Base-by-base conservation (phyloP, 2,797 vertebrate genomes). In the Okamejei kenojei region DNA sequence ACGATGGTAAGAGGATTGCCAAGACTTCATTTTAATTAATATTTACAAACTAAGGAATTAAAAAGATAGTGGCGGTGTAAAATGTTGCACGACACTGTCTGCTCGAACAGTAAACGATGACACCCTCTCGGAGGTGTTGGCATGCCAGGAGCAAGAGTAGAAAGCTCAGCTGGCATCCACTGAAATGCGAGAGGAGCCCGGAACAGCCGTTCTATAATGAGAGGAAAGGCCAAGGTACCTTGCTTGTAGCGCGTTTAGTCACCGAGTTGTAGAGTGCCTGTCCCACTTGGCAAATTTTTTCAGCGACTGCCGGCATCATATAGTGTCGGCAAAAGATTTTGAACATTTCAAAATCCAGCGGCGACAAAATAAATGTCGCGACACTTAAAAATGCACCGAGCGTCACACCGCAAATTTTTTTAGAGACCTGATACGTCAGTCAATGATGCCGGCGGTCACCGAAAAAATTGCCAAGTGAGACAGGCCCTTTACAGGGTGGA, bases 1-100 rank as follows among this genome's bases (percentile, higher is more conserved):
- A 98, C 98, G 98, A 99, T 99, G 98, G 98, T 99, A 98, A 98
- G 97, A 98, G 99, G 98, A 99, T 99, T 76, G 71, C 90, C 38
- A 76, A 92, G 35, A 76, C 21, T 58, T 92, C 68, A 58, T 74
- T 92, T 92, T 92, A 92, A 92, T 76, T 92, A 76, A 92, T 92
- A 92, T 92, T 92, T 92, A 92, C 26, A 76, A 92, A 76, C 17
- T 1, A 54, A 13, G 26, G 35, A 76, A 45, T 92, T 86, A 17
- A 58, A 54, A 54, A 86, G 82, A 86, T 58, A 58, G 26, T 63
- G 23, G 29, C 54, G 76, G 54, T 76, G 71, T 92, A 76, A 92
- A 92, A 92, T 92, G 58, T 74, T 92, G 73, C 13, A 76, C 71
- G 76, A 76, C 76, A n/a, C 71, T 92, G 21, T 26, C 73, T 92